Conservation (phyloP, 1,140 invertebrate species). For the Rhyzopertha dominica region DNA sequence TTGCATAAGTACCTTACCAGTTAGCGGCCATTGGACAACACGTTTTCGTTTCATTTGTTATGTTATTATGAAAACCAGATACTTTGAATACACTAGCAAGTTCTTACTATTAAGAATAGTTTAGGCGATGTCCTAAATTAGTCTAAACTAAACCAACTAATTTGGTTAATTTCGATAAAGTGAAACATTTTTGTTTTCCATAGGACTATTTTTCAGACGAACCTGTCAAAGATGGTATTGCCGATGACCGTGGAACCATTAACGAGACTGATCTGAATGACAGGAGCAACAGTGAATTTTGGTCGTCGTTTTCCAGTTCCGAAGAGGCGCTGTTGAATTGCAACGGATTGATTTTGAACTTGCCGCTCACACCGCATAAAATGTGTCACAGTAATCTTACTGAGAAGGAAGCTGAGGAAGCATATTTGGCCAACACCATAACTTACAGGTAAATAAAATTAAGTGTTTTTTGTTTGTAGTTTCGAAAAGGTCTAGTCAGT, state of each 20-base stretch:
- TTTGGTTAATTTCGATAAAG: too few relatives aligned
- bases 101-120: too few relatives aligned
- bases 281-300: constrained; percentile 68
- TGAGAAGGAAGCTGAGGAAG: constrained; percentile 46
- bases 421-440: constrained; percentile 56
- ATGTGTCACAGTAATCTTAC: constrained; percentile 47
- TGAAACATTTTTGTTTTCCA: too few relatives aligned
- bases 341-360: constrained; percentile 64
- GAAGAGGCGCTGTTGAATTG: constrained; percentile 71
- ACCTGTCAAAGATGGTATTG: constrained; percentile 62
- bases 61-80: too few relatives aligned
- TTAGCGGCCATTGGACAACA: too few relatives aligned
- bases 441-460: constrained; percentile 55
- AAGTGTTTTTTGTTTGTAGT: background rate
- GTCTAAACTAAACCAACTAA: too few relatives aligned
- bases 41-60: too few relatives aligned
- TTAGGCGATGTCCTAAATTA: too few relatives aligned
- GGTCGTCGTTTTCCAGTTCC: constrained; percentile 72
- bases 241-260: constrained; percentile 55
- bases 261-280: constrained; percentile 61
- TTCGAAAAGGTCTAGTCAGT: background rate
- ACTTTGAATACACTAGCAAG: too few relatives aligned
- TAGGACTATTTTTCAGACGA: too few relatives aligned
- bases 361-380: constrained; percentile 60
- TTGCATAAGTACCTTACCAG: too few relatives aligned